Percentiles rank a stretch among this genome's conserved stretches.
These are phyloP conservation scores for Morelia viridis DNA, from an alignment of 2,797 vertebrate species.

Conservation along the genomic window DNA sequence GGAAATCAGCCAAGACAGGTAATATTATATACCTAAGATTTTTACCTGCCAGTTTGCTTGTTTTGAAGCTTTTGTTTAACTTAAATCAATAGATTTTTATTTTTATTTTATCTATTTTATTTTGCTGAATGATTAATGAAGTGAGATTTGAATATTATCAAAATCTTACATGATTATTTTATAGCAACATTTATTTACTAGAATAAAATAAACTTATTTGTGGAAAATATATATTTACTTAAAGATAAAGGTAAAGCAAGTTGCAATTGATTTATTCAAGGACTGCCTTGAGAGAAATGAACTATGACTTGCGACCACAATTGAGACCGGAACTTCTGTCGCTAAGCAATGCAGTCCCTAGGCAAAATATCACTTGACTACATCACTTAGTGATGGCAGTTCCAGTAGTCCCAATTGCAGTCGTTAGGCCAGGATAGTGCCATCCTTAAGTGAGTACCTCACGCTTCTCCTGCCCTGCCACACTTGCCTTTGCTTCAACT, in stretches of 20 bases:
- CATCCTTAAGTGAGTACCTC: no score
- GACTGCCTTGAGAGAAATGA: neutral
- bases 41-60: neutral
- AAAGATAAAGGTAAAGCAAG: neutral
- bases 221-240: neutral
- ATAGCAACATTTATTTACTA: neutral
- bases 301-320: no score
- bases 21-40: conserved; percentile 17
- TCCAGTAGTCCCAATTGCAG: no score
- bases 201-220: neutral
- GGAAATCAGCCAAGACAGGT: conserved; percentile 74
- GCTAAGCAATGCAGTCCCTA: no score
- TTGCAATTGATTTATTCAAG: neutral
- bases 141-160: neutral
- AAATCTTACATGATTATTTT: neutral
- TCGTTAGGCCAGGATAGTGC: no score
- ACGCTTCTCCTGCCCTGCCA: no score
- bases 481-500: no score
- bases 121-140: neutral
- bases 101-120: neutral
- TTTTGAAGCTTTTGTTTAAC: conserved; percentile 9
- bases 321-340: no score
- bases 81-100: neutral
- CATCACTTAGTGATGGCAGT: no score
- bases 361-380: no score